Percentiles rank a stretch among this genome's conserved stretches.
Evolutionary conservation across 1,140 invertebrate species (phyloP).

Genomic region (Eufriesea mexicana): DNA sequence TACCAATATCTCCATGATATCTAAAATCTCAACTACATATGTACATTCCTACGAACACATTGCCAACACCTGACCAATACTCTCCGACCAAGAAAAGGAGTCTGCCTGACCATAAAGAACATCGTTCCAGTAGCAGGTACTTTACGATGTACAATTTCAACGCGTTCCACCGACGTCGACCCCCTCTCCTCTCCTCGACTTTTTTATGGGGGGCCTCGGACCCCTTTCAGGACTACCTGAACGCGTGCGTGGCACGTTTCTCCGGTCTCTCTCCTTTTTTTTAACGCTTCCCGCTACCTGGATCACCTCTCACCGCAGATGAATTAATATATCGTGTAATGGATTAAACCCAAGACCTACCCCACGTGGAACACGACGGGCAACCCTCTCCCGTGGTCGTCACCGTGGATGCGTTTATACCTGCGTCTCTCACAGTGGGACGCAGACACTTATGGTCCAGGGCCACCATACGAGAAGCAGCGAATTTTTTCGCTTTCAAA

Average conservation of each 20-base stretch:
- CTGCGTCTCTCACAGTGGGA: slow-evolving; percentile 57
- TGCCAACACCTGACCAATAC: background rate
- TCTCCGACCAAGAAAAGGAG: background rate
- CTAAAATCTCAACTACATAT: too few relatives aligned
- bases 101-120: background rate
- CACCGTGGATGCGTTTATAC: slow-evolving; percentile 53
- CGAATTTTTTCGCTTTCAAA: slow-evolving; percentile 2
- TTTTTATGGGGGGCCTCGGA: slow-evolving; percentile 66
- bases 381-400: slow-evolving; percentile 57
- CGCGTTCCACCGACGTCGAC: slow-evolving; percentile 10
- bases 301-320: slow-evolving; percentile 55
- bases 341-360: slow-evolving; percentile 66
- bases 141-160: slow-evolving; percentile 53
- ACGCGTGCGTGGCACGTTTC: slow-evolving; percentile 76
- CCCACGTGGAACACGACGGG: slow-evolving; percentile 48
- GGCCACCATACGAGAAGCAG: slow-evolving; percentile 34
- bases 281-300: slow-evolving; percentile 67
- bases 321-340: slow-evolving; percentile 77
- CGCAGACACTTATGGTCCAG: slow-evolving; percentile 40
- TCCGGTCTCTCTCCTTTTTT: slow-evolving; percentile 19
- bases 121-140: slow-evolving; percentile 44
- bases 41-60: background rate
- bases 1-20: too few relatives aligned
- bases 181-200: background rate
- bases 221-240: slow-evolving; percentile 73